phyloP scores from a whole-genome alignment of 2,888 invertebrate species.

The Melangyna quadrimaculata region DNA sequence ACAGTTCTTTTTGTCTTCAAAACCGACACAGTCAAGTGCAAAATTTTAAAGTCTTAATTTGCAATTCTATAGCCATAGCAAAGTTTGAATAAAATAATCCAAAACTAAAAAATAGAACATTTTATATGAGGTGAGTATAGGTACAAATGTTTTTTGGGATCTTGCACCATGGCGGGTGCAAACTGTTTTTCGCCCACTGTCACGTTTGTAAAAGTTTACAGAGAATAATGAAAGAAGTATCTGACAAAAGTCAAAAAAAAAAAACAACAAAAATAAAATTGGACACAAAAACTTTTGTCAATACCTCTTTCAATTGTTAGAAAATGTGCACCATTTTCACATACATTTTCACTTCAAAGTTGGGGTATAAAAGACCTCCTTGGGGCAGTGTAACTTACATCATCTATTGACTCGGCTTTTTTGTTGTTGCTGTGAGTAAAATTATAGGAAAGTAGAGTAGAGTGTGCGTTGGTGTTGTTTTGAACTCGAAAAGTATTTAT shows the following conservation, averaged over 20 bases:
- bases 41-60: constrained; percentile 53
- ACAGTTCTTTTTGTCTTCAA: not conserved
- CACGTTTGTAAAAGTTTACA: constrained; percentile 27
- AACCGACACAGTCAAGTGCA: constrained; percentile 42
- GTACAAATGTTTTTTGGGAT: not conserved
- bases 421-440: not conserved
- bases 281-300: constrained; percentile 52
- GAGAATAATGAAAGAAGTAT: constrained; percentile 1
- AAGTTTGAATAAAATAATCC: constrained; percentile 31
- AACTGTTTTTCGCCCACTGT: constrained; percentile 36
- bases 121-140: not conserved
- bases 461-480: not conserved
- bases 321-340: constrained; percentile 12
- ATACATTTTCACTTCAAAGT: not conserved
- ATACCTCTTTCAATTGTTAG: constrained; percentile 27
- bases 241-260: no score
- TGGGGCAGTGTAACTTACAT: constrained; percentile 1
- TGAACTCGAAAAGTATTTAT: constrained; percentile 11
- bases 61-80: constrained; percentile 41
- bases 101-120: constrained; percentile 1
- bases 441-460: no score
- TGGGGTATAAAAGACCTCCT: not conserved
- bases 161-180: constrained; percentile 1
- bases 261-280: not conserved
- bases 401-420: constrained; percentile 12